phyloP scores from a whole-genome alignment of 2,797 vertebrate species.

The Poeciliopsis gracilis region DNA sequence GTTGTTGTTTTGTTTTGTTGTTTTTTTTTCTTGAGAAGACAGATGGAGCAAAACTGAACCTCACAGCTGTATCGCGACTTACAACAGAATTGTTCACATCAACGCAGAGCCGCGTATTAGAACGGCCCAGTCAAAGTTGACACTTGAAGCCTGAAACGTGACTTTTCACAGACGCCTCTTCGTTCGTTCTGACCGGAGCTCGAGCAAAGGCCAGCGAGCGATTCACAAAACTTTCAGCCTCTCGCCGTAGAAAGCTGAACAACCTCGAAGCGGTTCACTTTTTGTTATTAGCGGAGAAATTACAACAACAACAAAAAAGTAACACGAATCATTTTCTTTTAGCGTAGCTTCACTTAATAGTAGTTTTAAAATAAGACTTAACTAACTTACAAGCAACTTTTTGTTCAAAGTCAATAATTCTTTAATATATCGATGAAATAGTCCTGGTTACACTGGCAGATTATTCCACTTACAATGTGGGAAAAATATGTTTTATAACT shows the following conservation, averaged over 20 bases:
- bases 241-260: no score
- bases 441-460: no score
- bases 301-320: not conserved
- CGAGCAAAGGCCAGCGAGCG: not conserved
- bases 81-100: not conserved
- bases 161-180: not conserved
- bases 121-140: not conserved
- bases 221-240: not conserved
- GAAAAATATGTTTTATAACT: no score
- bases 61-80: not conserved
- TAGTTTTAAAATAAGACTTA: no score
- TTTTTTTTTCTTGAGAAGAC: not conserved
- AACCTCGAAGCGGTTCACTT: not conserved
- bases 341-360: not conserved
- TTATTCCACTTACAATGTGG: no score
- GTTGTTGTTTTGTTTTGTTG: fast-evolving
- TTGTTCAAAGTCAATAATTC: no score
- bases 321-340: not conserved
- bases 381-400: no score
- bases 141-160: not conserved
- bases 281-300: not conserved
- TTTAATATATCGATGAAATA: no score
- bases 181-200: not conserved
- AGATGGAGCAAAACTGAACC: not conserved
- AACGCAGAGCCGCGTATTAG: not conserved